phyloP scores from a whole-genome alignment of 2,888 invertebrate genomes.

The Idaea straminata region DNA sequence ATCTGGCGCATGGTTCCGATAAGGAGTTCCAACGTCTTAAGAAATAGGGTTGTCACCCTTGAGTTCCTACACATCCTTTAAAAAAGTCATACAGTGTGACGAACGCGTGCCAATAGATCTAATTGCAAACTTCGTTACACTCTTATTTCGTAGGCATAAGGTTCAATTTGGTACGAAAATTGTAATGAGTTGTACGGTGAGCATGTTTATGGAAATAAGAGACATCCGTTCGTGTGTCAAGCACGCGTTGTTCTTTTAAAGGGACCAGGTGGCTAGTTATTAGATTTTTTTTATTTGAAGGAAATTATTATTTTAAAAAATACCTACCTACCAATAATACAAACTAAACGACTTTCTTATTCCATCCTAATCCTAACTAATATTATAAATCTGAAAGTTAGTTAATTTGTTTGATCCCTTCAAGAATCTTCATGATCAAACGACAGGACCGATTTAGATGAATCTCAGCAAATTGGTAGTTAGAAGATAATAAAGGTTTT shows the following conservation, averaged over 20 bases:
- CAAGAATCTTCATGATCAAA: no score
- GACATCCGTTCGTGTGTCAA: constrained; percentile 71
- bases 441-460: no score
- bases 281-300: neutral
- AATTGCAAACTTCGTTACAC: constrained; percentile 12
- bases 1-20: constrained; percentile 22
- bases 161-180: constrained; percentile 18
- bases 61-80: constrained; percentile 61
- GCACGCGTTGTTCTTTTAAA: constrained; percentile 55
- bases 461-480: no score
- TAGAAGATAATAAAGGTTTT: no score
- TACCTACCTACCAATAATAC: no score
- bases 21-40: constrained; percentile 41
- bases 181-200: constrained; percentile 22
- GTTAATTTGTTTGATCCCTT: no score
- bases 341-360: no score
- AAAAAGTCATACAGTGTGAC: constrained; percentile 49
- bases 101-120: constrained; percentile 46
- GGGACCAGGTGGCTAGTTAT: constrained; percentile 47
- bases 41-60: constrained; percentile 62
- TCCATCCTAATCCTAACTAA: no score
- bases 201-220: constrained; percentile 58
- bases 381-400: no score
- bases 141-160: constrained; percentile 24
- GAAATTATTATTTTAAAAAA: neutral